Evolutionary conservation across 2,888 invertebrate genomes (phyloP), one percentile per base, ranked within the genome.

Genomic region (Mantis religiosa): DNA sequence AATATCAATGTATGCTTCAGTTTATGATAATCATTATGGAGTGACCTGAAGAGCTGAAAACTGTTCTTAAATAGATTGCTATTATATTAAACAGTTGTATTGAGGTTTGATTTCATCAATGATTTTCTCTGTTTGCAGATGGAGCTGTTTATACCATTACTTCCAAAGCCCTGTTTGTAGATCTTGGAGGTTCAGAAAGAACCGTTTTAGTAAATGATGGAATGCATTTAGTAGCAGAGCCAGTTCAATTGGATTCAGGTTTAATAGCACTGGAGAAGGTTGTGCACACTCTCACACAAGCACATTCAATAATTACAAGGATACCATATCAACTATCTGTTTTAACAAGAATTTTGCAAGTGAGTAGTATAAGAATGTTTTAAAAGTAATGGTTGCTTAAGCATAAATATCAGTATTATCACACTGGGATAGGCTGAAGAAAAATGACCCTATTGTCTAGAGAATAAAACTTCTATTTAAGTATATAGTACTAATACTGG

Each of bases 101-200:
- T 41, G 12, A 41, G 9, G 41, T 41, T 34, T 34, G 34, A 34
- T 34, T 41, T 41, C 12, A 6, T 41, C 12, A 41, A 41, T 41
- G 41, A 41, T 1, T 34, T 54, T 71, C 1, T 71, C 54, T 71
- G 8, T 95, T 94, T 6, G 94, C 95, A 34, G 96, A 96, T 92
- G 95, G 95, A 30, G 94, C 95, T 28, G 94, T 96, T 3, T 96
- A 96, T 91, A 96, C 96, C 92, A 95, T 95, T 91, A 94, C 96
- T 91, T 96, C 97, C 0, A 96, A 96, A 82, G 96, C 96, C 0
- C 96, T 96, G 92, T 97, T 97, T 92, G 95, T 96, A 92, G 96
- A 96, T 92, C 93, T 97, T 41, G 95, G 94, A 71, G 94, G 94
- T n/a, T 94, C 94, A 71, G 94, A 95, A 89, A 94, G 94, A 89